Base-by-base conservation (phyloP, 2,888 invertebrate species). In the Latrodectus elegans region DNA sequence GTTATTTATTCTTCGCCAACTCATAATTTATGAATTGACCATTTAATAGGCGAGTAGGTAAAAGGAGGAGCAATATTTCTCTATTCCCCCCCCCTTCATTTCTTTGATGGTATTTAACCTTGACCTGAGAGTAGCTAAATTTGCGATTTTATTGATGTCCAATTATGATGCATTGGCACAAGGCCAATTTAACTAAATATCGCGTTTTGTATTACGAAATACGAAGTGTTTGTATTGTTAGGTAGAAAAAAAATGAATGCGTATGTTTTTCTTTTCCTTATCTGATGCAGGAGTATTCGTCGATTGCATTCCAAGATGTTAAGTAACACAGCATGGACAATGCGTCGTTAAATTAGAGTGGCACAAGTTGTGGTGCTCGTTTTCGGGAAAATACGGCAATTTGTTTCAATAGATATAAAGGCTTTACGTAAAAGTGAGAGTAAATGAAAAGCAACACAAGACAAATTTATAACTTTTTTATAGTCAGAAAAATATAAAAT, bases 11-110 rank as follows among this genome's bases (percentile, higher is more conserved):
- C 60, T 60, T 60, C n/a, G 60, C 12, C n/a, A 60, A n/a, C 12
- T 15, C 60, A 60, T 60, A 60, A 60, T 60, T 60, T 60, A 60
- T 60, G 60, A 60, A 60, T 60, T 60, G n/a, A 60, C 60, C n/a
- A n/a, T 60, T 38, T 60, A 60, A 60, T 60, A 60, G 60, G 60
- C 14, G n/a, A 60, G 60, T 8, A 60, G 60, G 8, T 60, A 60
- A 60, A n/a, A 60, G 38, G 38, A 38, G 38, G 38, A 38, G 38
- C 6, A 38, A 1, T 38, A 1, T 11, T 10, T 60, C 12, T 11
- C 8, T n/a, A 6, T 38, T 38, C 6, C 6, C 4, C 4, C 38
- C 38, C 15, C n/a, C n/a, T 60, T 60, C n/a, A 60, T 15, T 60
- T 15, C n/a, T 60, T n/a, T n/a, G 60, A 60, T 60, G 60, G 60